phyloP scores from a whole-genome alignment of 2,888 invertebrate genomes.

The Stenurella melanura region DNA sequence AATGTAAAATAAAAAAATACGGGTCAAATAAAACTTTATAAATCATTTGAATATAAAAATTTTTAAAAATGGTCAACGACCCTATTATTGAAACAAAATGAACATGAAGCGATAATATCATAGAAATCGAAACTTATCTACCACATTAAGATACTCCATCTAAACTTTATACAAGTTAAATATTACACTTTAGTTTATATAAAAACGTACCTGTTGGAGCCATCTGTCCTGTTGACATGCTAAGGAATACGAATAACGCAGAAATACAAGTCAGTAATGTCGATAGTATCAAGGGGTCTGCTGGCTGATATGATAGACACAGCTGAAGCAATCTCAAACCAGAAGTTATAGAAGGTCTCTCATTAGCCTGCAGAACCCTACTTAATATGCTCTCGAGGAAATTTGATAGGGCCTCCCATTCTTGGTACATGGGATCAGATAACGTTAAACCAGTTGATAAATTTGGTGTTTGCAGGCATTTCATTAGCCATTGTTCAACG shows the following conservation, averaged over 20 bases:
- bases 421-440: constrained; percentile 82
- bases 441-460: constrained; percentile 71
- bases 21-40: no score
- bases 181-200: background rate
- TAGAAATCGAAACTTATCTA: no score
- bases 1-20: no score
- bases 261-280: constrained; percentile 93
- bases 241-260: constrained; percentile 92
- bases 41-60: no score
- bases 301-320: constrained; percentile 84
- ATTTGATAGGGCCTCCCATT: constrained; percentile 89
- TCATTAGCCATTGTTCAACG: constrained; percentile 88
- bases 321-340: constrained; percentile 87
- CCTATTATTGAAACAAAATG: no score
- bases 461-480: constrained; percentile 79
- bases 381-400: constrained; percentile 89
- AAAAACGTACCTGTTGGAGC: constrained; percentile 72
- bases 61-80: no score
- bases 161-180: background rate
- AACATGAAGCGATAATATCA: no score
- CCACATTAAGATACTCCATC: no score
- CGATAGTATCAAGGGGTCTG: constrained; percentile 88
- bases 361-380: constrained; percentile 82
- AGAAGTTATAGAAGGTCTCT: constrained; percentile 83
- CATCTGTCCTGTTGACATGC: constrained; percentile 89